Evolutionary conservation across 2,113 vertebrate genomes (phyloP).

Genomic region (Chaetorhynchus papuensis): DNA sequence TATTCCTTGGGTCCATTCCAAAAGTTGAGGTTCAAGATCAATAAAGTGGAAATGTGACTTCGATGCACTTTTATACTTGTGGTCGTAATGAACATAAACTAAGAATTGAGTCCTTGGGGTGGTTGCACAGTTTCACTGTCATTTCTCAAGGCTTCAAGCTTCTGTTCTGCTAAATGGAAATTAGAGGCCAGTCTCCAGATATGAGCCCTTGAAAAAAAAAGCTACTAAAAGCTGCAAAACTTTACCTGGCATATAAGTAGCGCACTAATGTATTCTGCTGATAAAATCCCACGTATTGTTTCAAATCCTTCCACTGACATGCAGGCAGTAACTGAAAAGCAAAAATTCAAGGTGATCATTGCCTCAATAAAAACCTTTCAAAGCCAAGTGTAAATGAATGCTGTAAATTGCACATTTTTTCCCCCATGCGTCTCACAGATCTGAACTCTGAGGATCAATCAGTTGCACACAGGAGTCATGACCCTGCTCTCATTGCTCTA

Average conservation of each 20-base stretch:
- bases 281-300: background rate
- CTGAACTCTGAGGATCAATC: constrained; percentile 31
- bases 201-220: background rate
- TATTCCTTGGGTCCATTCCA: background rate
- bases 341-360: background rate
- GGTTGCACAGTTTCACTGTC: background rate
- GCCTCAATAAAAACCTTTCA: constrained; percentile 5
- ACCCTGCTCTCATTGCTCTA: constrained; percentile 17
- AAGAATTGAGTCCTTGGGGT: background rate
- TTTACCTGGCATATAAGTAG: background rate
- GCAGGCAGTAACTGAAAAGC: background rate
- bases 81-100: background rate
- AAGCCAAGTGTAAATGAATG: background rate
- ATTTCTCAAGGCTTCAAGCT: background rate
- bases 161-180: background rate
- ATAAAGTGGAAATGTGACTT: background rate
- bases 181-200: background rate
- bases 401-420: background rate
- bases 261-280: background rate
- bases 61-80: background rate
- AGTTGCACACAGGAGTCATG: constrained; percentile 6
- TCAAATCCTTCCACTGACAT: background rate
- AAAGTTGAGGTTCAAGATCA: background rate
- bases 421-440: background rate
- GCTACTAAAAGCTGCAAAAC: background rate